Evolutionary conservation across 2,797 vertebrate genomes (phyloP), one percentile per base, ranked within the genome.

Genomic region (Gymnothorax reevesii): DNA sequence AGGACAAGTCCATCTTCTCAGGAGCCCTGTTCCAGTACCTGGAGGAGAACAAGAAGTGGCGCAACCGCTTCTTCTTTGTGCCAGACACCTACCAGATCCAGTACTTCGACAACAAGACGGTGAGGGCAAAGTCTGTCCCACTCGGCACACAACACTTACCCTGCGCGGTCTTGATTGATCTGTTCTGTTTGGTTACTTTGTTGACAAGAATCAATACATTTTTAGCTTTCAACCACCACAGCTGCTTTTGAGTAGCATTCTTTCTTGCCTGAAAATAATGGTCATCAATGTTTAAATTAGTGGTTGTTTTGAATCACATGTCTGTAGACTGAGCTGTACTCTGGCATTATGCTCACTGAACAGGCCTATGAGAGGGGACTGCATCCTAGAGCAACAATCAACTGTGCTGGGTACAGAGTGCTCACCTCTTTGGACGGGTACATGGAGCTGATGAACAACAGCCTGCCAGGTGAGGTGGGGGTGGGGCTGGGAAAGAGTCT

Each of bases 41-140:
- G 0, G 98, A 98, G 89, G 98, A 99, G 89, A 99, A 93, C 92
- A 98, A 97, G 95, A 99, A 98, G 88, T 99, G 98, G 98, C 94
- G 97, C 89, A 98, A 96, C 92, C 97, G 96, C 49, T 98, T 97
- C 91, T 94, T 98, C 0, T 95, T 97, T 0, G 94, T 99, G 84
- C 97, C 97, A 0, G 97, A 98, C 93, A 96, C 97, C 88, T 98
- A 99, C 0, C 96, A 95, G 87, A 93, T 99, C 91, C 94, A 94
- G 62, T 96, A 94, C 13, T 98, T 97, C 0, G 98, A 98, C 87
- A 98, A 94, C 95, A 97, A 97, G 92, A 92, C 95, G 91, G 98
- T 99, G 90, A 96, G 96, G 15, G 22, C 57, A 20, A 86, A 49
- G 49, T 42, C 77, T 7, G 49, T 79, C 17, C 27, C 69, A 73